Evolutionary conservation across 2,888 invertebrate species (phyloP), one percentile per base, ranked within the genome.

Genomic region (Neoaliturus tenellus): DNA sequence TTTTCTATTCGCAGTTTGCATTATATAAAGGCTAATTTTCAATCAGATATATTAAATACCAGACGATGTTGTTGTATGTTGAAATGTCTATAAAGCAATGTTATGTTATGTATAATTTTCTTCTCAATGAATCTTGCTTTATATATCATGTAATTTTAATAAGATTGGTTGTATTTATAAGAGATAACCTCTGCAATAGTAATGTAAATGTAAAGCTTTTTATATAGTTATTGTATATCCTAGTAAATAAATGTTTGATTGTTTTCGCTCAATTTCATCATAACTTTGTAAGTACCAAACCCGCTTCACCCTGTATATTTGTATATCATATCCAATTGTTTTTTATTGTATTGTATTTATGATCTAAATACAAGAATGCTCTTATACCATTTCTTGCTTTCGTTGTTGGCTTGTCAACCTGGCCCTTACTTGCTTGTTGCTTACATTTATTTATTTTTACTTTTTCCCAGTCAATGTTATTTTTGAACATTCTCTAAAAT

Each of bases 301-400:
- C 41, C 28, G 73, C 41, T 44, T 44, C 28, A 75, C 44, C 39
- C 73, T 44, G 28, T 75, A 75, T 44, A 75, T 75, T 75, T 75
- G 73, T 75, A 75, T 14, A 75, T 75, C 28, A n/a, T 48, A 23
- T 28, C 39, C 23, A 4, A 44, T 75, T 75, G 73, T 75, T 75
- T 71, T 71, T 75, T 75, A 75, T 75, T 75, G 44, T 75, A 75
- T 12, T 75, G 73, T 75, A 75, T 75, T 75, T 75, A 75, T 75
- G 44, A 75, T 75, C 39, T 75, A 75, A 75, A 75, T 75, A 75
- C 44, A 75, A 75, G 73, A 75, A 75, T 75, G 73, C 73, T 75
- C 73, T 75, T 75, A 44, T 28, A 75, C 28, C 44, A 75, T 25
- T 75, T 44, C 5, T n/a, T 23, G 73, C 73, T 75, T 75, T 44